Base-by-base conservation (phyloP, 2,797 vertebrate genomes). In the Danio aesculapii region DNA sequence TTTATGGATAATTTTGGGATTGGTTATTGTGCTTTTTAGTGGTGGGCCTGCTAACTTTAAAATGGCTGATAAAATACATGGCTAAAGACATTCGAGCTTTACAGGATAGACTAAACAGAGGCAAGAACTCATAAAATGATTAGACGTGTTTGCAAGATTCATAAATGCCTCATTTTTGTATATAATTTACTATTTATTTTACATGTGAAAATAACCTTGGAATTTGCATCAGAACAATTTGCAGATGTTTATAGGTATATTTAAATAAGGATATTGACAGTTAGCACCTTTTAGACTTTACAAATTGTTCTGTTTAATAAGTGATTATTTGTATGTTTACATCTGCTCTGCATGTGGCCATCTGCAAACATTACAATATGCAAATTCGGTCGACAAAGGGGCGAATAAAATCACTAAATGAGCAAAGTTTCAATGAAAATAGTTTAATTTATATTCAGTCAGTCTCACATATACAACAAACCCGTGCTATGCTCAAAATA, bases 391-490 rank as follows among this genome's bases (percentile, higher is more conserved):
- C 55, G 52, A 78, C 44, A 59, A 77, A 71, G 44, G 55, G 17
- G 10, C 1, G 10, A 41, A 72, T 14, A 58, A 11, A 21, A 0
- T 46, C 8, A 9, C 57, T 9, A 50, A 49, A 76, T 8, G 8
- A 62, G 8, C 6, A 71, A 41, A 41, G 21, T 21, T 61, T 83
- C 79, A 76, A 83, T 90, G 82, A 87, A 81, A 90, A 90, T 85
- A 88, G 86, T 91, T 92, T 91, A 90, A 81, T 93, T 94, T 91
- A 93, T 92, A 92, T 91, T 88, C 58, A 89, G 88, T 87, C 87
- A 90, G 89, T 90, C 49, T 77, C 49, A 88, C 88, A 83, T 71
- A 59, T 71, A 59, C 76, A 67, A 77, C 83, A 91, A 87, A 82
- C 90, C 83, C 90, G 81, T 90, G 87, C 86, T 82, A 92, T 92